Evolutionary conservation across 2,888 invertebrate genomes (phyloP).

Genomic region (Ramazzottius varieornatus): DNA sequence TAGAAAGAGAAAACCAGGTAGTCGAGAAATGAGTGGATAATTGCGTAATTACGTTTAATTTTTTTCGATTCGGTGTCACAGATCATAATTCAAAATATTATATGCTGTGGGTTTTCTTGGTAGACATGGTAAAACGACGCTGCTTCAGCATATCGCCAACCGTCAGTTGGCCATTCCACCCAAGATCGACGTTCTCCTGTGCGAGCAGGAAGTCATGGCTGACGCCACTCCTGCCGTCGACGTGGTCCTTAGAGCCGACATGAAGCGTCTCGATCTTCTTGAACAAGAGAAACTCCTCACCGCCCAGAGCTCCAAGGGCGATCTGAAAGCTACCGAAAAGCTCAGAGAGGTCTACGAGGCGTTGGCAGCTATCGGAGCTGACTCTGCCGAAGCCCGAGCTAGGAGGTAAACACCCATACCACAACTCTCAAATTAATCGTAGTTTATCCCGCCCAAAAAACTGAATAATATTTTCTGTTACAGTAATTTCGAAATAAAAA

Average conservation of each 20-base stretch:
- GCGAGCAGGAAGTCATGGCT: slow-evolving; percentile 87
- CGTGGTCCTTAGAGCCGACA: slow-evolving; percentile 72
- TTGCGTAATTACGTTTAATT: neutral
- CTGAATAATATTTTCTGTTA: too few relatives aligned
- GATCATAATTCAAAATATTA: slow-evolving; percentile 4
- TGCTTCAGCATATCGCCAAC: slow-evolving; percentile 67
- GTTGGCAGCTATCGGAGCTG: slow-evolving; percentile 78
- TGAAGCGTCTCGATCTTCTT: slow-evolving; percentile 51
- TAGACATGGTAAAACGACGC: slow-evolving; percentile 88
- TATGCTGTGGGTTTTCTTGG: slow-evolving; percentile 11
- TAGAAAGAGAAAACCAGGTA: too few relatives aligned
- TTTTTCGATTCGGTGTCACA: too few relatives aligned
- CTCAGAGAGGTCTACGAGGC: slow-evolving; percentile 73
- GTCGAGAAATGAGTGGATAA: neutral
- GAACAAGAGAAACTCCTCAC: slow-evolving; percentile 58
- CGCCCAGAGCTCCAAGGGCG: slow-evolving; percentile 39
- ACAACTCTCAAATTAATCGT: neutral
- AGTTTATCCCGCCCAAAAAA: too few relatives aligned
- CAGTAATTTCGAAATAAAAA: too few relatives aligned
- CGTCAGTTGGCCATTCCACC: slow-evolving; percentile 76
- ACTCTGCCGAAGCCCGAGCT: slow-evolving; percentile 87
- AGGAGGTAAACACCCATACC: slow-evolving; percentile 22
- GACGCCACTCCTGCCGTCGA: slow-evolving; percentile 77
- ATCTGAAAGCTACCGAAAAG: slow-evolving; percentile 42
- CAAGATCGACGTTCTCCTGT: slow-evolving; percentile 77